A percentile compares a stretch with the other conserved stretches of the same genome.
phyloP scores from a whole-genome alignment of 2,797 vertebrate genomes.

The Coranthus polyacanthus region DNA sequence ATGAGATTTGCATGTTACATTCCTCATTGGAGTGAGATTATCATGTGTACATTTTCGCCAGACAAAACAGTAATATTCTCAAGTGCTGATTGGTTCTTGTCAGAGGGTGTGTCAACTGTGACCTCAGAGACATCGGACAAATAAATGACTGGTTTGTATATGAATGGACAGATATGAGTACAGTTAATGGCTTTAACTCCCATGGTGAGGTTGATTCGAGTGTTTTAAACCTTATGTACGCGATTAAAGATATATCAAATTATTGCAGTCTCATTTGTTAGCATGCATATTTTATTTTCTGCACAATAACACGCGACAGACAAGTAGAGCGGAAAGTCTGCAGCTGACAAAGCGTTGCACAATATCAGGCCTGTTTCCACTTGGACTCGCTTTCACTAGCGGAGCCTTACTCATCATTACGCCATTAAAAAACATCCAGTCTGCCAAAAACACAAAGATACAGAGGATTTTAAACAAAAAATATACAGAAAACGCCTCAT shows the following conservation, averaged over 20 bases:
- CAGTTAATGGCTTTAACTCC: constrained; percentile 1
- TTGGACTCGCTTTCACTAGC: too few species aligned
- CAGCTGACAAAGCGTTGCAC: too few species aligned
- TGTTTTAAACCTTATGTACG: too few species aligned
- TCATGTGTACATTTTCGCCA: constrained; percentile 3
- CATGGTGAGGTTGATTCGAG: not conserved
- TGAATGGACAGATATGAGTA: not conserved
- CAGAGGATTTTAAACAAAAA: too few species aligned
- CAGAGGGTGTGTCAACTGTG: constrained; percentile 26
- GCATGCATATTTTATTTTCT: too few species aligned
- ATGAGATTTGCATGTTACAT: constrained; percentile 55
- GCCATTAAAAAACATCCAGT: too few species aligned
- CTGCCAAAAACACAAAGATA: too few species aligned
- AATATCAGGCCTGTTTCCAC: too few species aligned
- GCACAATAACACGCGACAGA: too few species aligned
- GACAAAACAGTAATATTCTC: not conserved
- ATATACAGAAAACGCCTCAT: too few species aligned
- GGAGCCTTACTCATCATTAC: too few species aligned
- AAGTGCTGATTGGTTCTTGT: not conserved
- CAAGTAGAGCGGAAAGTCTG: too few species aligned
- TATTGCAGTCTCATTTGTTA: not conserved
- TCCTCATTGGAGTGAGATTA: constrained; percentile 28
- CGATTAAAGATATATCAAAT: not conserved
- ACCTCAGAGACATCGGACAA: constrained; percentile 11
- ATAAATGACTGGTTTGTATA: constrained; percentile 1